Evolutionary conservation across 2,888 invertebrate genomes (phyloP), one percentile per base, ranked within the genome.

Genomic region (Drosophila fulvimacula): DNA sequence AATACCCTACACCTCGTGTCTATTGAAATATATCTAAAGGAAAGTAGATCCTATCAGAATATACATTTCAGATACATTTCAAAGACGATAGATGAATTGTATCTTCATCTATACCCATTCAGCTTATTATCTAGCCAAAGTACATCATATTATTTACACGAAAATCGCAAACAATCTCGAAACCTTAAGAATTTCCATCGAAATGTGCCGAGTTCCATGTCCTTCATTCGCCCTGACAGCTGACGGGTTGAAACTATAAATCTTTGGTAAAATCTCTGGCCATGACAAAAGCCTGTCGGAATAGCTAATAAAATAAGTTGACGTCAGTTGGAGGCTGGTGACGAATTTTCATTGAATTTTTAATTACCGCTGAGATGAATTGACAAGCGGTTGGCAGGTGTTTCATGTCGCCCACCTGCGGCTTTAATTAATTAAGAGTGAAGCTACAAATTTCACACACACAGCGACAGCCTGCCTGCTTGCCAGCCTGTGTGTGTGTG

Each of bases 321-420:
- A 63, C 52, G 57, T 56, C 57, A 63, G 48, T 36, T 36, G 36
- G 36, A 34, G 39, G 13, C 17, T 62, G 62, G 36, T 69, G 66
- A 60, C 59, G 58, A 71, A 49, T 71, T 60, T 67, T 41, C 64
- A 62, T 61, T 67, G 79, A 82, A 82, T 85, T 82, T 85, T 68
- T 79, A 79, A 85, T 76, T 76, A 81, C 63, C 64, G 46, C 53
- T 64, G 64, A 69, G 62, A 71, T 65, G 71, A 83, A 86, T 73
- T 86, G 87, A 83, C 87, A 86, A 67, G 77, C 59, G 64, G 57
- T 61, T 83, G 82, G 52, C 82, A 86, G 83, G 71, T 74, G 71
- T 66, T 69, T 60, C 59, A 57, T 39, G 65, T 48, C 24, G 59
- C 69, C 69, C 76, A 76, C 69, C 77, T 77, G 71, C 71, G 53